A percentile compares a stretch with the other conserved stretches of the same genome.
These are phyloP conservation scores for Popillia japonica DNA, from an alignment of 1,140 invertebrate genomes.

Conservation along the genomic window DNA sequence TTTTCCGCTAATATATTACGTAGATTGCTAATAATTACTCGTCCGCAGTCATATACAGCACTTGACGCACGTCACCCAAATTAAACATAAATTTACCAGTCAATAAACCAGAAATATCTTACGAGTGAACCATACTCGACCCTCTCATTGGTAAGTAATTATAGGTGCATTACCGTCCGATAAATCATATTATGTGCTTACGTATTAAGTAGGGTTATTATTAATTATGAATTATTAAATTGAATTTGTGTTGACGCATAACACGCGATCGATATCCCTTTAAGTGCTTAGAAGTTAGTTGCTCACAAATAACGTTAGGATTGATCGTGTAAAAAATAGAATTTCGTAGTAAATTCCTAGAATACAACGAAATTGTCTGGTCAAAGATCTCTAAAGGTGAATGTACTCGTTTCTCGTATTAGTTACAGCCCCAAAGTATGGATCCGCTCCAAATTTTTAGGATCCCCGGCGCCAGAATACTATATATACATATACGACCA, in stretches of 20 bases:
- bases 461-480: background rate
- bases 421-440: background rate
- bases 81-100: background rate
- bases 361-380: background rate
- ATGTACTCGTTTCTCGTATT: background rate
- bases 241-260: too few species aligned
- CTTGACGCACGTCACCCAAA: background rate
- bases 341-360: background rate
- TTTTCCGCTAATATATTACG: background rate
- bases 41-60: background rate
- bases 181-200: background rate
- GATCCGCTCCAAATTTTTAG: conserved; percentile 10
- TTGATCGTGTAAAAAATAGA: background rate
- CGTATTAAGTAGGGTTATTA: too few species aligned
- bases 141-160: background rate
- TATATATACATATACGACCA: background rate
- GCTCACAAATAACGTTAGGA: background rate
- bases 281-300: too few species aligned
- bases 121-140: background rate
- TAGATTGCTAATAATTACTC: background rate
- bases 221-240: too few species aligned
- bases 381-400: background rate
- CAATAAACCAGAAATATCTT: conserved; percentile 9
- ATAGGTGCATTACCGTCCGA: background rate
- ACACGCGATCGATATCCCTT: too few species aligned